These are phyloP conservation scores for Coilia nasus DNA, from an alignment of 2,797 vertebrate genomes.

Conservation along the genomic window DNA sequence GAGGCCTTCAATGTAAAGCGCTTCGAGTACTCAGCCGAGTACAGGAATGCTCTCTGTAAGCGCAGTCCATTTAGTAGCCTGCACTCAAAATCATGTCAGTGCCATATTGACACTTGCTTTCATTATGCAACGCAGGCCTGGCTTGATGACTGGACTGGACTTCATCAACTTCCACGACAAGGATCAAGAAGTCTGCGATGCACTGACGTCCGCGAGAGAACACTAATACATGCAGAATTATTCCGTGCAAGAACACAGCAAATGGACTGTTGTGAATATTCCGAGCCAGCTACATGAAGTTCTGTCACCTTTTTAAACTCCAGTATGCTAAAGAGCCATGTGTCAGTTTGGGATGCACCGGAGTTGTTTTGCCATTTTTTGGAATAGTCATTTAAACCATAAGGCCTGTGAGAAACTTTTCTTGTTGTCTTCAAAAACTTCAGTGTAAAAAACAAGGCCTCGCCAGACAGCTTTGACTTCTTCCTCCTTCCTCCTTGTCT, in stretches of 20 bases:
- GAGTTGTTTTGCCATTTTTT: not conserved
- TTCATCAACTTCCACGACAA: not conserved
- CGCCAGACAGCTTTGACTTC: no score
- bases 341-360: not conserved
- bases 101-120: not conserved
- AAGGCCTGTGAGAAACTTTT: not conserved
- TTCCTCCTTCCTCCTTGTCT: no score
- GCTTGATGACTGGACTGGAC: not conserved
- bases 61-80: not conserved
- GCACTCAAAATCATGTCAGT: not conserved
- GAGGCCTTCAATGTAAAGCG: no score
- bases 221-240: slow-evolving; percentile 19
- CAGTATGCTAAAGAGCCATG: not conserved
- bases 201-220: not conserved
- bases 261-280: not conserved
- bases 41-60: no score
- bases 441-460: no score
- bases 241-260: slow-evolving; percentile 4
- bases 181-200: not conserved
- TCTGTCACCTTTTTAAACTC: not conserved
- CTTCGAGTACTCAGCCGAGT: no score
- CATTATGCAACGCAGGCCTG: not conserved
- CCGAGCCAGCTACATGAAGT: not conserved
- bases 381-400: not conserved
- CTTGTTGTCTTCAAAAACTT: no score